Conservation (phyloP, 1,140 invertebrate genomes). For the Ctenoplectra terminalis region DNA sequence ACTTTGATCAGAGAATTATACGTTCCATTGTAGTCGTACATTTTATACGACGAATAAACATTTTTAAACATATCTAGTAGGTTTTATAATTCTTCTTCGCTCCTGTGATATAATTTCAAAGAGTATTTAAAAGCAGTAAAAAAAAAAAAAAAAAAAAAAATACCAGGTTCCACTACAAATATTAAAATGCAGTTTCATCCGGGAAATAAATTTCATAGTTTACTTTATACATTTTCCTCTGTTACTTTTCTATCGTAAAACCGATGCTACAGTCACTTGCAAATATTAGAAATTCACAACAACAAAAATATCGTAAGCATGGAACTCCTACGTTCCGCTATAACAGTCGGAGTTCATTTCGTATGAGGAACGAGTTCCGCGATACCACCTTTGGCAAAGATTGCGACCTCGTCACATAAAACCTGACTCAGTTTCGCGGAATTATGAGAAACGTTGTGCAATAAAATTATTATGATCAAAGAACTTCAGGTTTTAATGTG, state of each 20-base stretch:
- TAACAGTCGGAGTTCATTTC: constrained; percentile 40
- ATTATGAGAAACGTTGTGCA: constrained; percentile 16
- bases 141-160: too few species aligned
- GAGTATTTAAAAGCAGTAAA: not conserved
- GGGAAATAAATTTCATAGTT: not conserved
- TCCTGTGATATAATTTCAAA: not conserved
- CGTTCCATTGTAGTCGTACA: too few species aligned
- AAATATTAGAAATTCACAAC: not conserved
- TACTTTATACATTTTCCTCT: not conserved
- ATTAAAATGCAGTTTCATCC: not conserved
- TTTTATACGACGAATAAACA: not conserved
- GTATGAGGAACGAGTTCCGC: constrained; percentile 21
- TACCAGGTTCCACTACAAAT: not conserved
- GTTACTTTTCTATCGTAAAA: too few species aligned
- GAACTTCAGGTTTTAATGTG: constrained; percentile 6
- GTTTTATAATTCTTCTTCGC: not conserved
- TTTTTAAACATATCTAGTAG: not conserved
- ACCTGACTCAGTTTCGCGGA: constrained; percentile 9
- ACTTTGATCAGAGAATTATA: not conserved
- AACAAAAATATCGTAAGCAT: not conserved
- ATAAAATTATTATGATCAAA: constrained; percentile 34
- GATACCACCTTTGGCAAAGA: constrained; percentile 5
- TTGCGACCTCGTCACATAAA: constrained; percentile 18
- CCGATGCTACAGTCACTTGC: not conserved
- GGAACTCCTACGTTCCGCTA: not conserved